phyloP scores from a whole-genome alignment of 2,113 vertebrate species.

The Gymnobelideus leadbeateri region DNA sequence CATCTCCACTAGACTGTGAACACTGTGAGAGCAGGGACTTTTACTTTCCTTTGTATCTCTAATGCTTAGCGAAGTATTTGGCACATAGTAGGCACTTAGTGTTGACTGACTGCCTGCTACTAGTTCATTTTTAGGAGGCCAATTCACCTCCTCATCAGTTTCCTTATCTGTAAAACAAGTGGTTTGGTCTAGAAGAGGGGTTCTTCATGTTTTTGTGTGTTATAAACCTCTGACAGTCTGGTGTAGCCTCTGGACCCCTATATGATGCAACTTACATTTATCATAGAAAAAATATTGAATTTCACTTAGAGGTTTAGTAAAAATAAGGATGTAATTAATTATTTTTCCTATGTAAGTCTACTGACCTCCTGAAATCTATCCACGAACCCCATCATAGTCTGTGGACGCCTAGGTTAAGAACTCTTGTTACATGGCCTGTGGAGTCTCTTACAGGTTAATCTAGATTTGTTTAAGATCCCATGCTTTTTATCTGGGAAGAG shows the following conservation, averaged over 20 bases:
- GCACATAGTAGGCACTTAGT: neutral
- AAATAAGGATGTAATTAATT: neutral
- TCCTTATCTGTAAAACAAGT: too few species aligned
- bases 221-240: too few species aligned
- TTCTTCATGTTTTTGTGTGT: too few species aligned
- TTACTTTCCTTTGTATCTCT: neutral
- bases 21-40: too few species aligned
- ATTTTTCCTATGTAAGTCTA: too few species aligned
- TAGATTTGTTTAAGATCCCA: neutral
- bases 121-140: neutral
- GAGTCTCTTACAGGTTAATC: neutral
- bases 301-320: neutral
- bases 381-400: too few species aligned
- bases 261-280: too few species aligned
- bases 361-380: too few species aligned
- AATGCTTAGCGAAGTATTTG: neutral
- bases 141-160: too few species aligned
- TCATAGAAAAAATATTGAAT: neutral
- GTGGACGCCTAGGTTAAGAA: neutral
- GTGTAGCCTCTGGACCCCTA: too few species aligned
- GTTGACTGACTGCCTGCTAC: neutral
- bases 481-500: neutral
- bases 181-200: too few species aligned
- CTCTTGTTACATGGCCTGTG: neutral
- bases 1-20: neutral